A percentile compares a stretch with the other conserved stretches of the same genome.
phyloP scores from a whole-genome alignment of 2,888 invertebrate species.

The Tinea trinotella region DNA sequence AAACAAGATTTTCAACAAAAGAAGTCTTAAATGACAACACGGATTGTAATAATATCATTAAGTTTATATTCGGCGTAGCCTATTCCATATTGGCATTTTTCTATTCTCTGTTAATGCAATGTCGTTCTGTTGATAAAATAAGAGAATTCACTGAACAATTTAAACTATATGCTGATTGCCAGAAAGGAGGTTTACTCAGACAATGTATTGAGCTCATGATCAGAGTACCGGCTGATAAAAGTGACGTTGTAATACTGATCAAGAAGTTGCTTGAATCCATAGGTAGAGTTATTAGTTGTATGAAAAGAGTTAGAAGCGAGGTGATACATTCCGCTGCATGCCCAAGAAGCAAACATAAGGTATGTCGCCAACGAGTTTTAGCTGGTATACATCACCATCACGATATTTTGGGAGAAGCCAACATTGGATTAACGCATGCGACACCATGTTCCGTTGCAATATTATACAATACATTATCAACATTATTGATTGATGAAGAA shows the following conservation, averaged over 20 bases:
- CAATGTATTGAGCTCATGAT: conserved; percentile 70
- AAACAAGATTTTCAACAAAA: conserved; percentile 27
- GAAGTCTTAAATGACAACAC: conserved; percentile 35
- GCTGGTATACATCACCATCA: conserved; percentile 73
- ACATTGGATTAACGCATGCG: conserved; percentile 44
- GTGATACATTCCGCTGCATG: conserved; percentile 70
- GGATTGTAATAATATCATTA: conserved; percentile 67
- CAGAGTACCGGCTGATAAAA: conserved; percentile 47
- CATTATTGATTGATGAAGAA: conserved; percentile 57
- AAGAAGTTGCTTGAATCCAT: conserved; percentile 71
- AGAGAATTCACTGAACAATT: conserved; percentile 73
- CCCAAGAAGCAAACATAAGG: conserved; percentile 62
- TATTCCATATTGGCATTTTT: conserved; percentile 74
- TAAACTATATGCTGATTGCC: conserved; percentile 71
- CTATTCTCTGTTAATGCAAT: conserved; percentile 71
- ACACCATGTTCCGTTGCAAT: conserved; percentile 71
- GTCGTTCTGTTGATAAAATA: conserved; percentile 63
- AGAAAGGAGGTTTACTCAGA: conserved; percentile 69
- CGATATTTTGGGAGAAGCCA: conserved; percentile 66
- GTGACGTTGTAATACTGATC: conserved; percentile 50
- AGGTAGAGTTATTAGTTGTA: conserved; percentile 66
- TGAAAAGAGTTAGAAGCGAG: conserved; percentile 72
- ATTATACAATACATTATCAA: conserved; percentile 66
- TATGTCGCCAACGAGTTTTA: conserved; percentile 53
- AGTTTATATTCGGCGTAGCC: conserved; percentile 73